Evolutionary conservation across 2,888 invertebrate genomes (phyloP).

Genomic region (Uropetala carovei): DNA sequence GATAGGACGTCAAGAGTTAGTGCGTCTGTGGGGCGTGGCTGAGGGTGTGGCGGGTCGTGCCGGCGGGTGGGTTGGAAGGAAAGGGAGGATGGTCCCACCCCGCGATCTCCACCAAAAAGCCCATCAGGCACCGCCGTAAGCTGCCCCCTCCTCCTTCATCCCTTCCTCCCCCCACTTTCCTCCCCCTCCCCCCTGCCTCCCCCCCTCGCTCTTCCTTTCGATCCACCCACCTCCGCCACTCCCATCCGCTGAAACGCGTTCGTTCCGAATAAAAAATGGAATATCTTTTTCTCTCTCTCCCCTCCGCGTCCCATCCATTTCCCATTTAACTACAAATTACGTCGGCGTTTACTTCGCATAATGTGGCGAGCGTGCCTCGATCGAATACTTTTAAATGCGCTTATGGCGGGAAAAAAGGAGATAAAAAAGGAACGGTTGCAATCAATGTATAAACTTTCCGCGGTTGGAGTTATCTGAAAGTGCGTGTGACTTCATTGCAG

Average conservation of each 20-base stretch:
- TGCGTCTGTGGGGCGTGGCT: background rate
- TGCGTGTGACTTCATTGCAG: background rate
- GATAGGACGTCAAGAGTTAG: background rate
- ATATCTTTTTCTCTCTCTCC: background rate
- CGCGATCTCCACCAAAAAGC: background rate
- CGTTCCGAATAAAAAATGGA: constrained; percentile 1
- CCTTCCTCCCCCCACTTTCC: background rate
- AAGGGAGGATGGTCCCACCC: background rate
- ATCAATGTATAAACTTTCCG: background rate
- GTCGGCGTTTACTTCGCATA: background rate
- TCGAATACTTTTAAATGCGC: background rate
- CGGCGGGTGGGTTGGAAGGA: background rate
- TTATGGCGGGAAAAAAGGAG: background rate
- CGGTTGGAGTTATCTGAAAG: background rate
- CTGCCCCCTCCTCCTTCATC: background rate
- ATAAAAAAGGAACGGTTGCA: background rate
- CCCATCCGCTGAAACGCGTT: background rate
- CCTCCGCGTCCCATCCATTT: constrained; percentile 17
- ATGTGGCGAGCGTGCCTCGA: background rate
- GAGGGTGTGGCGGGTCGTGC: background rate
- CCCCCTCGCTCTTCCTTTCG: background rate
- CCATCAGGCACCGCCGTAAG: background rate
- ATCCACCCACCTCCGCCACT: background rate
- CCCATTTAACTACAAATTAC: constrained; percentile 28
- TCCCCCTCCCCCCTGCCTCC: background rate